phyloP scores from a whole-genome alignment of 2,888 invertebrate species.

The Cephus runcator region DNA sequence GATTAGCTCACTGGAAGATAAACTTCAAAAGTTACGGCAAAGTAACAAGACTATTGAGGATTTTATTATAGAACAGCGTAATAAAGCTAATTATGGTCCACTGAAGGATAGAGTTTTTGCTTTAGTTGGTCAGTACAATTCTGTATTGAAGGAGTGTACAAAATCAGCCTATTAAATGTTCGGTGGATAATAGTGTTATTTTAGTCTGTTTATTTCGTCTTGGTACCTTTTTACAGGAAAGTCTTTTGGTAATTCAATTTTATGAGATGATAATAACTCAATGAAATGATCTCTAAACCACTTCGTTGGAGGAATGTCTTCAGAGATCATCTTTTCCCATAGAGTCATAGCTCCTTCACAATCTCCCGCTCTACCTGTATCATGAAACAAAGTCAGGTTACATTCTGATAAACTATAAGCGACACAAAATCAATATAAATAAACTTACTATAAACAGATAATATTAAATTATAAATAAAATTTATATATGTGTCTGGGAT shows the following conservation, averaged over 20 bases:
- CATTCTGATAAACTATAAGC: background rate
- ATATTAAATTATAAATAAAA: constrained; percentile 23
- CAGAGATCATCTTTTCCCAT: constrained; percentile 57
- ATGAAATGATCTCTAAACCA: constrained; percentile 56
- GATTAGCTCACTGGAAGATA: constrained; percentile 76
- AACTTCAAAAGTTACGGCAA: constrained; percentile 75
- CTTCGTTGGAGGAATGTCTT: constrained; percentile 55
- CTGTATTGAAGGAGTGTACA: constrained; percentile 63
- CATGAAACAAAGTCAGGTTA: constrained; percentile 42
- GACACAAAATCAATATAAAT: constrained; percentile 50
- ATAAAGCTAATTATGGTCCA: constrained; percentile 76
- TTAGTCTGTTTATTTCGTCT: constrained; percentile 49
- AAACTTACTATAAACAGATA: constrained; percentile 35
- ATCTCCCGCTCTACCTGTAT: constrained; percentile 54
- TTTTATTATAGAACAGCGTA: constrained; percentile 74
- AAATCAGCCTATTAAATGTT: constrained; percentile 40
- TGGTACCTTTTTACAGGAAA: constrained; percentile 57
- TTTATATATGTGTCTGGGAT: background rate
- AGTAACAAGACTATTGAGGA: constrained; percentile 76
- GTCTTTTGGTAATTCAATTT: constrained; percentile 55
- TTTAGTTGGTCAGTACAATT: constrained; percentile 70
- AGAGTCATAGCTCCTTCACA: constrained; percentile 54
- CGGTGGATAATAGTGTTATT: background rate
- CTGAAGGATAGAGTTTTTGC: constrained; percentile 71
- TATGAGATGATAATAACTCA: constrained; percentile 57